Conservation (phyloP, 1,140 invertebrate genomes). For the Agrilus planipennis region DNA sequence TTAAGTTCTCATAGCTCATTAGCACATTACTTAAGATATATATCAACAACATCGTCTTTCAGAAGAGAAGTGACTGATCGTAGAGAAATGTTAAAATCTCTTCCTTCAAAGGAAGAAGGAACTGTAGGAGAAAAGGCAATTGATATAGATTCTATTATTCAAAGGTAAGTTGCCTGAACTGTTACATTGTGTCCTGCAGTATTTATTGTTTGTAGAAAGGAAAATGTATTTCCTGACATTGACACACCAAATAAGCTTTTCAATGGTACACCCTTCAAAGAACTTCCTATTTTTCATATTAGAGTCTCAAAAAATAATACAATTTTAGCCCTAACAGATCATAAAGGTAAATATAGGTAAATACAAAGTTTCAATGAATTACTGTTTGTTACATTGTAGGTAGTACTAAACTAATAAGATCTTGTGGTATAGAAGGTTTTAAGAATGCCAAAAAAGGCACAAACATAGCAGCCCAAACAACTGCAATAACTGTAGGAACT, state of each 20-base stretch:
- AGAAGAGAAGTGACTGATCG: conserved; percentile 42
- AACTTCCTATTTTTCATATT: conserved; percentile 73
- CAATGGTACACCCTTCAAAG: conserved; percentile 62
- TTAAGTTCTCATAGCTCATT: too few relatives aligned
- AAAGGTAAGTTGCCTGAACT: conserved; percentile 13
- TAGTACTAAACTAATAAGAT: conserved; percentile 44
- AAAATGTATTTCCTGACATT: conserved; percentile 59
- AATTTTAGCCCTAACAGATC: conserved; percentile 60
- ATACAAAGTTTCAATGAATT: conserved; percentile 1
- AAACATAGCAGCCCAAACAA: conserved; percentile 90
- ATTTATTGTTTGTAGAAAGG: conserved; percentile 42
- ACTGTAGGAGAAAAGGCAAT: conserved; percentile 50
- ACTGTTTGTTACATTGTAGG: conserved; percentile 32
- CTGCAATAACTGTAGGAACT: conserved; percentile 62
- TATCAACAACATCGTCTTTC: neutral
- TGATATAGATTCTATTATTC: conserved; percentile 43
- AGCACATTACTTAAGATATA: too few relatives aligned
- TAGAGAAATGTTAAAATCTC: conserved; percentile 40
- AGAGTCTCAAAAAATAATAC: conserved; percentile 79
- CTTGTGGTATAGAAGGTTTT: conserved; percentile 85
- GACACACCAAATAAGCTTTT: conserved; percentile 62
- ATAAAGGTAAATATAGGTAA: conserved; percentile 39
- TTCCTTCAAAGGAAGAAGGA: conserved; percentile 50
- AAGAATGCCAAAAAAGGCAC: conserved; percentile 92
- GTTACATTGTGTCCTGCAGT: too few relatives aligned